Conservation (phyloP, 2,888 invertebrate genomes). For the Chromoteleia sp. region DNA sequence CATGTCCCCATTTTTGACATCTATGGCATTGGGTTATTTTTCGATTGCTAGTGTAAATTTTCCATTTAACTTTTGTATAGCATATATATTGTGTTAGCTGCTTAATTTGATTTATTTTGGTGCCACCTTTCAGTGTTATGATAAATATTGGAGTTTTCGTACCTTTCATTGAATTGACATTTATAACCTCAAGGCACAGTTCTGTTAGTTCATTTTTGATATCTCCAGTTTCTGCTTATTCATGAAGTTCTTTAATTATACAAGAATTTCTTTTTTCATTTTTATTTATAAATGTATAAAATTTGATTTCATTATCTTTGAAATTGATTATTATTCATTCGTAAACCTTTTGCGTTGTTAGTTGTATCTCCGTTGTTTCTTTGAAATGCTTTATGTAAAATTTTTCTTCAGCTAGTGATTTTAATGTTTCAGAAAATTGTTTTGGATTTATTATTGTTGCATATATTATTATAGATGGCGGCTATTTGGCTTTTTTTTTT, state of each 20-base stretch:
- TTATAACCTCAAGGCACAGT: slow-evolving; percentile 11
- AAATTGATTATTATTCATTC: not conserved
- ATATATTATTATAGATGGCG: slow-evolving; percentile 9
- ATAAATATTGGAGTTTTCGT: slow-evolving; percentile 67
- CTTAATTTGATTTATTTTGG: slow-evolving; percentile 57
- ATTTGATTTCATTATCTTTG: slow-evolving; percentile 25
- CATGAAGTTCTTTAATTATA: slow-evolving; percentile 66
- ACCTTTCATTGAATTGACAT: slow-evolving; percentile 70
- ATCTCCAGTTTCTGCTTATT: slow-evolving; percentile 38
- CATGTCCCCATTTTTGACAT: slow-evolving; percentile 77
- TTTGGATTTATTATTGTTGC: not conserved
- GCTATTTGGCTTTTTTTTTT: no score
- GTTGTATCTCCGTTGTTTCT: slow-evolving; percentile 2
- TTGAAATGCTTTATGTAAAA: no score
- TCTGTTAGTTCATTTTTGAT: slow-evolving; percentile 48
- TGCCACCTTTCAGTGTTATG: slow-evolving; percentile 57
- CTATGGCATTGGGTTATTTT: slow-evolving; percentile 74
- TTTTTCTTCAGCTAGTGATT: no score
- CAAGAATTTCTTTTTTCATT: slow-evolving; percentile 60
- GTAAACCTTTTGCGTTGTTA: not conserved
- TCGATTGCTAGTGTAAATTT: slow-evolving; percentile 70
- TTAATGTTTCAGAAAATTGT: not conserved
- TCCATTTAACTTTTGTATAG: slow-evolving; percentile 71
- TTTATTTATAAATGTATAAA: slow-evolving; percentile 53
- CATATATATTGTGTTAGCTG: slow-evolving; percentile 58